These are phyloP conservation scores for Coluber constrictor DNA, from an alignment of 2,797 vertebrate species.

Conservation along the genomic window DNA sequence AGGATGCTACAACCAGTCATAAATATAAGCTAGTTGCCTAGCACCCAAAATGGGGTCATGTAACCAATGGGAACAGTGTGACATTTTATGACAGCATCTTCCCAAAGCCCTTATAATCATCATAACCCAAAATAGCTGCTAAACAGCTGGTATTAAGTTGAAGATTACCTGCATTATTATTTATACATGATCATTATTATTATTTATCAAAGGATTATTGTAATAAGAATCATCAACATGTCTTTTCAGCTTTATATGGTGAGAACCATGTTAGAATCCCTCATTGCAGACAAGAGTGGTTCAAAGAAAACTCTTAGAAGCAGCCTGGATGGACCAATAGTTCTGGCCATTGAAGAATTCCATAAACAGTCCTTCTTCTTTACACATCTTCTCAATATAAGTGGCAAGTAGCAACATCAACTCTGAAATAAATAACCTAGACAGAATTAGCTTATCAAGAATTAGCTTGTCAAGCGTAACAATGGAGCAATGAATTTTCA, in stretches of 20 bases:
- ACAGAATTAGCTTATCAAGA: no score
- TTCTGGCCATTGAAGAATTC: slow-evolving; percentile 96
- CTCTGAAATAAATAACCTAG: background rate
- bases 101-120: background rate
- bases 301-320: slow-evolving; percentile 97
- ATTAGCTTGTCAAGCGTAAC: background rate
- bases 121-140: background rate
- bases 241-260: slow-evolving; percentile 93
- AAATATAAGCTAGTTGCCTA: background rate
- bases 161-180: background rate
- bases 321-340: slow-evolving; percentile 95
- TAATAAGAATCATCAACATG: slow-evolving; percentile 19
- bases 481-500: background rate
- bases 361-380: slow-evolving; percentile 99
- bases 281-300: slow-evolving; percentile 97
- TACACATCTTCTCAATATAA: slow-evolving; percentile 97
- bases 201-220: background rate
- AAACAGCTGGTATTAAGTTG: background rate
- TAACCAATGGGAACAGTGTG: background rate
- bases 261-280: slow-evolving; percentile 94
- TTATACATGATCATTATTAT: background rate
- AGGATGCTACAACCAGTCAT: background rate
- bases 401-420: slow-evolving; percentile 73
- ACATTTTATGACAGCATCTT: background rate
- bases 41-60: background rate